Evolutionary conservation across 2,888 invertebrate genomes (phyloP).

Genomic region (Meteorus cinctellus): DNA sequence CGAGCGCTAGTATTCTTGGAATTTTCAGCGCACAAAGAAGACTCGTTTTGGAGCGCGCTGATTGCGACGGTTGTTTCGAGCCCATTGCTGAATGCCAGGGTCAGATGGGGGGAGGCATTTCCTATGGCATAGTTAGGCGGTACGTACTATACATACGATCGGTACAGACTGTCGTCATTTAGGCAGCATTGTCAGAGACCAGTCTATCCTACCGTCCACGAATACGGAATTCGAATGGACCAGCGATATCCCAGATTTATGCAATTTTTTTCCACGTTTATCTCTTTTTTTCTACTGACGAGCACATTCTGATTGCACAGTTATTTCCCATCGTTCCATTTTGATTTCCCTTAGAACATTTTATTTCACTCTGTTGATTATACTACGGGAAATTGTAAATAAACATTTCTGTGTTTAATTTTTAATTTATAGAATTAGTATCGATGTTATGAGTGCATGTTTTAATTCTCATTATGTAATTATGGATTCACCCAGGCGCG

Average conservation of each 20-base stretch:
- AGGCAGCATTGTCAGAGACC: conserved; percentile 67
- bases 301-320: conserved; percentile 28
- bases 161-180: conserved; percentile 64
- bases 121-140: conserved; percentile 60
- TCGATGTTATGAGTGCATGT: too few species aligned
- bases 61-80: conserved; percentile 54
- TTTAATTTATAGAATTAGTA: too few species aligned
- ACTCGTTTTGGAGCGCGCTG: conserved; percentile 41
- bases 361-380: background rate
- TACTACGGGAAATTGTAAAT: background rate
- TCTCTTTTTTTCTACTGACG: conserved; percentile 13
- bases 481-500: too few species aligned
- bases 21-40: conserved; percentile 42
- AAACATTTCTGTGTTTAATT: background rate
- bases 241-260: conserved; percentile 52
- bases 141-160: conserved; percentile 37
- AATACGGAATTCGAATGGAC: conserved; percentile 67
- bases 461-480: too few species aligned
- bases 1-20: conserved; percentile 36
- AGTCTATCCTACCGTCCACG: conserved; percentile 64
- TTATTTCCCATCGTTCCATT: conserved; percentile 19
- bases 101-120: conserved; percentile 62
- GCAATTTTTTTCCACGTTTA: conserved; percentile 46
- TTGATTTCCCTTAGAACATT: background rate
- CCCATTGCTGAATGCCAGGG: conserved; percentile 61